phyloP scores from a whole-genome alignment of 2,888 invertebrate species.

The Galerucella calmariensis region DNA sequence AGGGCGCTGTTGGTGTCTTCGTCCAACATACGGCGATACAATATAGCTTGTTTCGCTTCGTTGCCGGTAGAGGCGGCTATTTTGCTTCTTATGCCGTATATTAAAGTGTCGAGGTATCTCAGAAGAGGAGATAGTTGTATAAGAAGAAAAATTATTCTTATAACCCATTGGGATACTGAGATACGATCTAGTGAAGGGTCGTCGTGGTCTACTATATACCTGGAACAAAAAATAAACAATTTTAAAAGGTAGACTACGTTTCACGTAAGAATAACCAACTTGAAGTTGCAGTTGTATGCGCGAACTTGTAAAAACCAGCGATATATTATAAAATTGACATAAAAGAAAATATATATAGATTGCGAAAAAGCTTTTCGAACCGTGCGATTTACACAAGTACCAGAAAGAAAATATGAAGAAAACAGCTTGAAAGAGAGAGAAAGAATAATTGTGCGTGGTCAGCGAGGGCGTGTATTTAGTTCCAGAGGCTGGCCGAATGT shows the following conservation, averaged over 20 bases:
- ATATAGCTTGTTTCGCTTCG: constrained; percentile 58
- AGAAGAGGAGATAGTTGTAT: constrained; percentile 66
- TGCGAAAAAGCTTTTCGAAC: too few species aligned
- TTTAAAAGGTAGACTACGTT: background rate
- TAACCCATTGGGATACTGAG: constrained; percentile 63
- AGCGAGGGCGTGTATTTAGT: too few species aligned
- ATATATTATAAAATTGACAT: too few species aligned
- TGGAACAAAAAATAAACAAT: constrained; percentile 49
- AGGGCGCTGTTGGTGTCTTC: constrained; percentile 66
- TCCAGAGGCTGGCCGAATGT: too few species aligned
- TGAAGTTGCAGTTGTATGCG: too few species aligned
- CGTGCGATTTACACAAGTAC: too few species aligned
- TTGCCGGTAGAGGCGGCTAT: constrained; percentile 58
- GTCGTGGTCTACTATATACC: constrained; percentile 66
- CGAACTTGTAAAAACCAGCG: too few species aligned
- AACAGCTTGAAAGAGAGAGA: too few species aligned
- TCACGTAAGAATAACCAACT: too few species aligned
- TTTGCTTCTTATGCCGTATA: constrained; percentile 63
- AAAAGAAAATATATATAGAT: too few species aligned
- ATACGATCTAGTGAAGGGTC: constrained; percentile 63
- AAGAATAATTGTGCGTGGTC: too few species aligned
- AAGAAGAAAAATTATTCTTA: constrained; percentile 64
- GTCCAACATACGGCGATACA: constrained; percentile 64
- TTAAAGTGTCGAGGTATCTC: constrained; percentile 64
- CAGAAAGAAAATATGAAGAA: too few species aligned